Conservation (phyloP, 2,797 vertebrate genomes). For the Helicolenus hilgendorfi region DNA sequence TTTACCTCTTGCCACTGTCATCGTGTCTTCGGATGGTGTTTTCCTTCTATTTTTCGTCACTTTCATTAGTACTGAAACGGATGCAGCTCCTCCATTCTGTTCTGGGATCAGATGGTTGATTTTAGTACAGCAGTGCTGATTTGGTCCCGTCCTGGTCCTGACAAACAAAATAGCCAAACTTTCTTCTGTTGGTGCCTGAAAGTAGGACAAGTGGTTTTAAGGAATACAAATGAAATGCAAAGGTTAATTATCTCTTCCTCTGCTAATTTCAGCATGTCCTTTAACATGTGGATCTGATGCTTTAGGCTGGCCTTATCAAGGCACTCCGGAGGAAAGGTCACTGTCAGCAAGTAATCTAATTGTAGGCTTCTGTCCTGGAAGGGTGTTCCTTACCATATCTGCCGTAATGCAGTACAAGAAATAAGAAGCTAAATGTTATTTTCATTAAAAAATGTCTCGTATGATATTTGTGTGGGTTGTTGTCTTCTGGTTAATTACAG, state of each 20-base stretch:
- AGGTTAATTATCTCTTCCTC: slow-evolving; percentile 84
- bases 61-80: neutral
- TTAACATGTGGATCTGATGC: slow-evolving; percentile 75
- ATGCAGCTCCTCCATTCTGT: too few relatives aligned
- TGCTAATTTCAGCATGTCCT: slow-evolving; percentile 79
- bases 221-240: slow-evolving; percentile 76
- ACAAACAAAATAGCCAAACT: neutral
- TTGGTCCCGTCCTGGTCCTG: neutral
- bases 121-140: neutral
- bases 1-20: neutral
- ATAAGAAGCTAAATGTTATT: slow-evolving; percentile 31
- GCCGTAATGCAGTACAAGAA: slow-evolving; percentile 29
- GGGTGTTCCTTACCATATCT: slow-evolving; percentile 9
- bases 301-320: slow-evolving; percentile 83
- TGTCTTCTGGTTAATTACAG: neutral
- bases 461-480: slow-evolving; percentile 13
- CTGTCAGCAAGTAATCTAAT: slow-evolving; percentile 77
- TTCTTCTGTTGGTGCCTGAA: neutral
- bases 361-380: slow-evolving; percentile 53
- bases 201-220: slow-evolving; percentile 42
- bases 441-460: slow-evolving; percentile 18
- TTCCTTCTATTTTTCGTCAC: neutral
- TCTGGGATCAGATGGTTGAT: neutral
- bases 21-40: neutral
- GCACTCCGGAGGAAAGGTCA: slow-evolving; percentile 84